Evolutionary conservation across 2,797 vertebrate genomes (phyloP), one percentile per base, ranked within the genome.

Genomic region (Peromyscus melanophrys): DNA sequence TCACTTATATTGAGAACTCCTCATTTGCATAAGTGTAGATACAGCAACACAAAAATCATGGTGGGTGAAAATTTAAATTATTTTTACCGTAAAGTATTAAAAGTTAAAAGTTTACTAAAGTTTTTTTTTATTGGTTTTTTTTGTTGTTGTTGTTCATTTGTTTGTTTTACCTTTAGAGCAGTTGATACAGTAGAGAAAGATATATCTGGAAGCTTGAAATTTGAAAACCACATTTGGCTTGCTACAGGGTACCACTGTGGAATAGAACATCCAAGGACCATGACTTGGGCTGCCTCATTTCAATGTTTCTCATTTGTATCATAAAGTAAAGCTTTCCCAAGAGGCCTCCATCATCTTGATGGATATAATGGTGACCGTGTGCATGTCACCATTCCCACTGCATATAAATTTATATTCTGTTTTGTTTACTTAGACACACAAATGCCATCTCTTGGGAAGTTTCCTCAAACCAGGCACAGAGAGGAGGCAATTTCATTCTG

Each of bases 191-290:
- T 63, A n/a, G 34, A 59, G 6, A 65, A 92, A 77, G 89, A 4
- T 23, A 13, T 55, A 83, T n/a, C 73, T 29, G 73, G 43, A 80
- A 83, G 31, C 1, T 75, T 80, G 6, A 49, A 86, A 17, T 89
- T n/a, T 76, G 75, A 73, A 77, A 92, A 94, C 25, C 34, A 49
- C 1, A 73, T 88, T 75, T 78, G 75, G 17, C 55, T 89, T 91
- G 63, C 25, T 73, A n/a, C 11, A 55, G 67, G 25, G 19, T 8
- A 23, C 34, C 19, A 13, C 5, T 55, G 9, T 13, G 73, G 34
- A 87, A 83, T 25, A 34, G 55, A 34, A 34, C 1, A 29, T 10
- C 75, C 29, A 27, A 52, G 23, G 27, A 40, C 21, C 37, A 14
- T 49, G 57, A 77, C 65, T 23, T 92, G 61, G 49, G 9, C 19